phyloP scores from a whole-genome alignment of 1,140 invertebrate genomes.

The Schlechtendalia chinensis region DNA sequence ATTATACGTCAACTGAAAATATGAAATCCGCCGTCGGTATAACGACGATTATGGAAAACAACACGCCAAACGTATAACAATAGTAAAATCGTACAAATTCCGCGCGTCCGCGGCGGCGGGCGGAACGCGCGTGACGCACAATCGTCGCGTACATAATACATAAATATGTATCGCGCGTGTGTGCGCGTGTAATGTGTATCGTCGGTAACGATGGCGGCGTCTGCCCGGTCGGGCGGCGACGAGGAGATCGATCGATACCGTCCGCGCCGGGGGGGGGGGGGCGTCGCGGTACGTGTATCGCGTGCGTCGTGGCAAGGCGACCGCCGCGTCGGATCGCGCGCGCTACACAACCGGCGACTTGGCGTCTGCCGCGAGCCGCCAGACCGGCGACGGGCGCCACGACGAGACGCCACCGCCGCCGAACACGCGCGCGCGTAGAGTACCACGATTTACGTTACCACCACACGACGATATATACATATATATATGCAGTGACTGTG shows the following conservation, averaged over 20 bases:
- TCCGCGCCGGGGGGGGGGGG: too few relatives aligned
- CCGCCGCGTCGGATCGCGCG: slow-evolving; percentile 4
- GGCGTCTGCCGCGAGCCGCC: slow-evolving; percentile 46
- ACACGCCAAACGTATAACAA: too few relatives aligned
- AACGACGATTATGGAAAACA: too few relatives aligned
- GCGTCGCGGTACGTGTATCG: not conserved
- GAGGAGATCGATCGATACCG: slow-evolving; percentile 38
- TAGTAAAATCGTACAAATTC: too few relatives aligned
- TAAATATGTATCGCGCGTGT: too few relatives aligned
- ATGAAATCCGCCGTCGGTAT: too few relatives aligned
- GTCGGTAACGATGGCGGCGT: not conserved
- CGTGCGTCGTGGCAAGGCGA: not conserved
- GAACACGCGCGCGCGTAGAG: not conserved
- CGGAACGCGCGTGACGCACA: not conserved
- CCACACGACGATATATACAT: not conserved
- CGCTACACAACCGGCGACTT: slow-evolving; percentile 19
- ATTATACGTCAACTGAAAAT: too few relatives aligned
- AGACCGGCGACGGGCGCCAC: slow-evolving; percentile 44
- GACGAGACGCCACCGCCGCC: slow-evolving; percentile 11
- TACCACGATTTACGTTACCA: slow-evolving; percentile 11
- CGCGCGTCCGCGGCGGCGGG: too few relatives aligned
- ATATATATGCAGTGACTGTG: not conserved
- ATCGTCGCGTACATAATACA: too few relatives aligned
- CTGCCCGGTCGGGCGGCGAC: not conserved
- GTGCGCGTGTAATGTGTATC: not conserved